phyloP scores from a whole-genome alignment of 2,888 invertebrate genomes.

The Eupelmus urozonus region DNA sequence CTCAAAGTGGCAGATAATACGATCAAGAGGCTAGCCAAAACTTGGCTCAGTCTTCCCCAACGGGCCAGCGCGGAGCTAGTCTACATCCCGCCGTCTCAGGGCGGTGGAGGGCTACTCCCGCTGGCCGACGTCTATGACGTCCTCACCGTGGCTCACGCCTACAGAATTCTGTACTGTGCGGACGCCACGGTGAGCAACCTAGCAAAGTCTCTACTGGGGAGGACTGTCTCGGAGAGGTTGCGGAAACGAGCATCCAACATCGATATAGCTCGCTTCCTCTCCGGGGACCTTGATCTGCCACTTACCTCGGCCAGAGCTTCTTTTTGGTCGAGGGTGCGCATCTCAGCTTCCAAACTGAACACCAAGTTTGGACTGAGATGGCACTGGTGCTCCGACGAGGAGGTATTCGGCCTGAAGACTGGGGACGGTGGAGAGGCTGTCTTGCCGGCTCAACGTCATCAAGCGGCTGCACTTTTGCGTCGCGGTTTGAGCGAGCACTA shows the following conservation, averaged over 20 bases:
- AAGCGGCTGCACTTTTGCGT: not conserved
- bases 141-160: constrained; percentile 66
- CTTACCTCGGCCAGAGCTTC: constrained; percentile 51
- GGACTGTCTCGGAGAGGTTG: constrained; percentile 57
- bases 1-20: constrained; percentile 63
- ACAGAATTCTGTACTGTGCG: constrained; percentile 65
- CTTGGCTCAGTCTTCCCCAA: constrained; percentile 69
- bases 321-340: constrained; percentile 40
- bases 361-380: constrained; percentile 43
- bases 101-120: constrained; percentile 67
- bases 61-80: constrained; percentile 68
- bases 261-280: constrained; percentile 61
- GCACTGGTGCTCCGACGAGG: constrained; percentile 57
- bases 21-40: constrained; percentile 62
- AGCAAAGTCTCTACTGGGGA: constrained; percentile 61
- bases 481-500: not conserved
- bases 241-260: constrained; percentile 6
- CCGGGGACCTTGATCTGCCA: constrained; percentile 10
- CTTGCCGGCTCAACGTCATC: too few relatives aligned
- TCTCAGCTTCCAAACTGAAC: constrained; percentile 26
- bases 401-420: constrained; percentile 34
- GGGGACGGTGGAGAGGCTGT: too few relatives aligned
- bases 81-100: constrained; percentile 59
- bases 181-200: constrained; percentile 61
- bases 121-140: constrained; percentile 66